A percentile compares a stretch with the other conserved stretches of the same genome.
These are phyloP conservation scores for Sicus ferrugineus DNA, from an alignment of 2,888 invertebrate species.

Conservation along the genomic window DNA sequence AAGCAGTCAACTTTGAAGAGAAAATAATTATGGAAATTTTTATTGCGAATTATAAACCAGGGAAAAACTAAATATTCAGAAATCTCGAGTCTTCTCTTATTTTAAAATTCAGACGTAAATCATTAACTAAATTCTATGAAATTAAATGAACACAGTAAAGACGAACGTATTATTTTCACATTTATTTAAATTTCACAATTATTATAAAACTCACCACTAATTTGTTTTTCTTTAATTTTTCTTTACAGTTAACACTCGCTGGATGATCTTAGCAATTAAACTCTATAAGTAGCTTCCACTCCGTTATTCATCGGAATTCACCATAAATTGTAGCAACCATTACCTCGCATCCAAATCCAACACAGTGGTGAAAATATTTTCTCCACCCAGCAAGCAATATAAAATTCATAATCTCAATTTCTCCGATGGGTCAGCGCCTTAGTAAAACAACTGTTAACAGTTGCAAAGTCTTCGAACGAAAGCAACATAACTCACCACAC, in stretches of 20 bases:
- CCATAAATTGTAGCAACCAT: background rate
- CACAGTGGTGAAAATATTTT: conserved; percentile 15
- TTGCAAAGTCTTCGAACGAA: conserved; percentile 39
- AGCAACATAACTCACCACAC: too few species aligned
- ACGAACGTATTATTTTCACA: too few species aligned
- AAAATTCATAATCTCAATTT: background rate
- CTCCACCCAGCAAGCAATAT: background rate
- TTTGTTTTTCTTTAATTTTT: background rate
- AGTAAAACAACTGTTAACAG: conserved; percentile 54
- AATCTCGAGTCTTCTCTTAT: background rate
- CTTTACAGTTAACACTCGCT: background rate
- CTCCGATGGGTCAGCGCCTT: conserved; percentile 62
- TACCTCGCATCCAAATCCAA: background rate
- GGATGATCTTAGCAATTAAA: background rate
- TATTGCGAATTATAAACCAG: background rate
- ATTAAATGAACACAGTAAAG: too few species aligned
- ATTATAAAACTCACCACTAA: background rate
- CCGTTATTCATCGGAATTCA: background rate
- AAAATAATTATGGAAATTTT: background rate
- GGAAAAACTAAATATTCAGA: too few species aligned
- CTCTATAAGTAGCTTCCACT: background rate
- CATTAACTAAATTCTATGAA: too few species aligned
- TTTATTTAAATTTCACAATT: too few species aligned
- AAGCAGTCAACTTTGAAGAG: background rate
- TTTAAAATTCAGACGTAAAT: too few species aligned